These are phyloP conservation scores for Corythaixoides concolor DNA, from an alignment of 2,113 vertebrate species.

Conservation along the genomic window DNA sequence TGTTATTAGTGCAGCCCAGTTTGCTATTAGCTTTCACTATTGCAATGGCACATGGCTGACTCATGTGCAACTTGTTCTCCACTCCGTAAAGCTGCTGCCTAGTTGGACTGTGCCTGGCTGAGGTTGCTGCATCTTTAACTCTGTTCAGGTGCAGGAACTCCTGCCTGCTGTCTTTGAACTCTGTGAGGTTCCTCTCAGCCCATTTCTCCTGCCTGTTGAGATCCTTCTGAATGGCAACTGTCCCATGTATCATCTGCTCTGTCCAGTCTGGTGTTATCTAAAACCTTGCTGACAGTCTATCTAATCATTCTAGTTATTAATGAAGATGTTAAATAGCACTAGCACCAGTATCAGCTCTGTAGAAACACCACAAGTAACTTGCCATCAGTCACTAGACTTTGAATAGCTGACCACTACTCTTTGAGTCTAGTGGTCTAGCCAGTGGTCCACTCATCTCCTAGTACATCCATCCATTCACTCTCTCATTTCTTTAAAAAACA, in stretches of 20 bases:
- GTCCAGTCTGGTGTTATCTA: neutral
- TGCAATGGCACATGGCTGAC: too few relatives aligned
- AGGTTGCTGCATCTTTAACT: neutral
- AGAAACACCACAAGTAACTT: neutral
- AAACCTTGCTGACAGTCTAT: neutral
- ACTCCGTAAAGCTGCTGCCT: neutral
- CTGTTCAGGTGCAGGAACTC: neutral
- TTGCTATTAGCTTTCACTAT: neutral
- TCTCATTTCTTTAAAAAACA: neutral
- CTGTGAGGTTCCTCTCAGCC: neutral
- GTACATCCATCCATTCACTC: neutral
- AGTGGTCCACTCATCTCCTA: neutral
- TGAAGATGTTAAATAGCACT: neutral
- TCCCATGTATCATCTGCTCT: neutral
- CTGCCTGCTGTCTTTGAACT: neutral
- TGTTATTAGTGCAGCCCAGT: neutral
- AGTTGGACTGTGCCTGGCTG: neutral
- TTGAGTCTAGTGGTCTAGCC: neutral
- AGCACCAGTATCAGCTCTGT: neutral
- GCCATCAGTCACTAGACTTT: neutral
- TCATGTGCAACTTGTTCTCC: neutral
- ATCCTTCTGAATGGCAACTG: neutral
- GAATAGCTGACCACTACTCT: neutral
- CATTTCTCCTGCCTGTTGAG: neutral
- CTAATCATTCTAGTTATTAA: neutral